phyloP scores from a whole-genome alignment of 2,797 vertebrate species.

The Corythornis leucogaster region DNA sequence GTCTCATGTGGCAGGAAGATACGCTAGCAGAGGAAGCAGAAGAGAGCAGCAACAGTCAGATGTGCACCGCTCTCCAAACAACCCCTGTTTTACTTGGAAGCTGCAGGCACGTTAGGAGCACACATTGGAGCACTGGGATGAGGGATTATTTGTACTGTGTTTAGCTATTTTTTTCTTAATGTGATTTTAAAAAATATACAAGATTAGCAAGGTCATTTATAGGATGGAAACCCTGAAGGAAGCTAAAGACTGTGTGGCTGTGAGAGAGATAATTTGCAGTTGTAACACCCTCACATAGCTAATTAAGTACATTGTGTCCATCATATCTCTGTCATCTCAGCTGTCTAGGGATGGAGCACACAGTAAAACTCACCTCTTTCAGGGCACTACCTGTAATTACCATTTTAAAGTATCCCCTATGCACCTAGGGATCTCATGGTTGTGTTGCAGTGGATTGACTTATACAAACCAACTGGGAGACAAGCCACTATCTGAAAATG shows the following conservation, averaged over 20 bases:
- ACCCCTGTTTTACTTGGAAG: conserved; percentile 64
- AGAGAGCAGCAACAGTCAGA: conserved; percentile 40
- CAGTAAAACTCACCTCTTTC: not conserved
- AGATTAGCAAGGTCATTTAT: conserved; percentile 53
- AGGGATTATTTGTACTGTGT: conserved; percentile 59
- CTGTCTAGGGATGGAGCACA: not conserved
- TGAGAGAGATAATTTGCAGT: not conserved
- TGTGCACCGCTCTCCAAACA: conserved; percentile 44
- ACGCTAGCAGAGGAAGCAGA: conserved; percentile 16
- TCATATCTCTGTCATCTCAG: not conserved
- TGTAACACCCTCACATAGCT: not conserved
- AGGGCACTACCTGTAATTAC: not conserved
- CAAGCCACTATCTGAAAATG: not conserved
- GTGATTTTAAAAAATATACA: conserved; percentile 36
- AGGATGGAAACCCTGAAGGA: not conserved
- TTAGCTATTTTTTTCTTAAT: conserved; percentile 41
- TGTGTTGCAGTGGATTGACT: not conserved
- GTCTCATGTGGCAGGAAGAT: conserved; percentile 44
- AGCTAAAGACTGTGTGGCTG: not conserved
- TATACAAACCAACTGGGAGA: not conserved
- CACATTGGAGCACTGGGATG: conserved; percentile 27
- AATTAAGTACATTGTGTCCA: not conserved
- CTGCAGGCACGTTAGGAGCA: conserved; percentile 39
- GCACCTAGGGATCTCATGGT: not conserved
- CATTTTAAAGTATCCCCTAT: not conserved